Percentiles rank a stretch among this genome's conserved stretches.
Evolutionary conservation across 2,797 vertebrate species (phyloP).

Genomic region (Dryobates pubescens): DNA sequence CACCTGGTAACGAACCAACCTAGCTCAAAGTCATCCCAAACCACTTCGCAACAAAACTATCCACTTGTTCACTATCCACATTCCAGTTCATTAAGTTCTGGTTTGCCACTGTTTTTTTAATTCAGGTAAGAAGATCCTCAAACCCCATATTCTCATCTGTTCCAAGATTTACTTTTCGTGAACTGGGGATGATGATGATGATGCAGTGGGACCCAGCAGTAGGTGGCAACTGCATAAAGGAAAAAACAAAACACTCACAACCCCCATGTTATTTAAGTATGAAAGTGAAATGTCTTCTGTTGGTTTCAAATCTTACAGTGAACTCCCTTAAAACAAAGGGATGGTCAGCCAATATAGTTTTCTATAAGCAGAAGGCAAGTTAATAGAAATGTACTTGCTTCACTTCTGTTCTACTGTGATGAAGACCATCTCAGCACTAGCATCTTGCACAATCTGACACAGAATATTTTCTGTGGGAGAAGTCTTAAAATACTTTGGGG

Average conservation of each 20-base stretch:
- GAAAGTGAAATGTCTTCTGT: background rate
- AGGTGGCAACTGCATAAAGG: background rate
- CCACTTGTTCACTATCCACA: background rate
- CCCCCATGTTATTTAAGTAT: background rate
- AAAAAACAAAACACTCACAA: fast-evolving
- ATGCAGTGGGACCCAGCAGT: background rate
- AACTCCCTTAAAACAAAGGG: background rate
- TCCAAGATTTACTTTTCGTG: background rate
- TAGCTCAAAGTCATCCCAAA: background rate
- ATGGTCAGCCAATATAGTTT: background rate
- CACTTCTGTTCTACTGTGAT: background rate
- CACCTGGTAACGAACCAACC: background rate
- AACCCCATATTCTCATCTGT: background rate
- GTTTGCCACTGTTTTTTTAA: background rate
- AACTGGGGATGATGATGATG: background rate
- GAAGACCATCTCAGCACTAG: background rate
- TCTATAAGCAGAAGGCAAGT: background rate
- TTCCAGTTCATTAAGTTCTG: background rate
- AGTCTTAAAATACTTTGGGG: background rate
- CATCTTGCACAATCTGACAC: background rate
- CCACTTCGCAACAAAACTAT: background rate
- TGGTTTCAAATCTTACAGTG: background rate
- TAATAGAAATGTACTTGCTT: background rate
- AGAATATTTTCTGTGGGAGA: background rate
- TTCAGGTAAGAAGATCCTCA: background rate